A percentile compares a stretch with the other conserved stretches of the same genome.
These are phyloP conservation scores for Peromyscus maniculatus DNA, from an alignment of 2,113 vertebrate genomes.

Conservation along the genomic window DNA sequence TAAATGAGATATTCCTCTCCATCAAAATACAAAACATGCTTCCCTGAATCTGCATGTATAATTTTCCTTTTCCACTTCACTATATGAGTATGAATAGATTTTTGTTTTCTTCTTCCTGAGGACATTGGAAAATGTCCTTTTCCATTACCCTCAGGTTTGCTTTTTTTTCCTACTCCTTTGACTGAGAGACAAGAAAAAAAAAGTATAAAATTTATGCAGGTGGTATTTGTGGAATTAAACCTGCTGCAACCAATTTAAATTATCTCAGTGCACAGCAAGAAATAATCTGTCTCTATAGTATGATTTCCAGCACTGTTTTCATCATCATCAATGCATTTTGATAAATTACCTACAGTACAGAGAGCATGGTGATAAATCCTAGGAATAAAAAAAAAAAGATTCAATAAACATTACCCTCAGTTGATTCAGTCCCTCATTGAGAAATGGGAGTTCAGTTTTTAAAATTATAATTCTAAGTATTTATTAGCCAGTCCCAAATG, in stretches of 20 bases:
- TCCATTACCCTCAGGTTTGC: not conserved
- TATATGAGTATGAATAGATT: not conserved
- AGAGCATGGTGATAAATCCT: not conserved
- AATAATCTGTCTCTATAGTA: not conserved
- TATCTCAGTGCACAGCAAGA: not conserved
- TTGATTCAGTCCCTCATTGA: not conserved
- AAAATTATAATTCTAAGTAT: not conserved
- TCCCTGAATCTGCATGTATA: not conserved
- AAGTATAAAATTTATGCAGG: not conserved
- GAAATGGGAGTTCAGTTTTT: not conserved
- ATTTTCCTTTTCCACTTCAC: slow-evolving; percentile 26
- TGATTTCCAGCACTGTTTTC: not conserved
- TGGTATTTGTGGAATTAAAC: slow-evolving; percentile 12
- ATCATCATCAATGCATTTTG: slow-evolving; percentile 20
- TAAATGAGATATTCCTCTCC: not conserved
- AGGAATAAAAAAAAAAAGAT: not conserved
- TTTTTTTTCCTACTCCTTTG: slow-evolving; percentile 32
- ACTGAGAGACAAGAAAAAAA: not conserved
- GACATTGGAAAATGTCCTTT: not conserved
- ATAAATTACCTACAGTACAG: not conserved
- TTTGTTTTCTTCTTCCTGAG: not conserved
- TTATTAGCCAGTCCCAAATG: not conserved
- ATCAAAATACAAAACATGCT: not conserved
- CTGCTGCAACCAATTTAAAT: not conserved
- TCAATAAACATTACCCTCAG: not conserved